Percentiles rank a stretch among this genome's conserved stretches.
Evolutionary conservation across 2,113 vertebrate species (phyloP).

Genomic region (Cyanoramphus novaezelandiae): DNA sequence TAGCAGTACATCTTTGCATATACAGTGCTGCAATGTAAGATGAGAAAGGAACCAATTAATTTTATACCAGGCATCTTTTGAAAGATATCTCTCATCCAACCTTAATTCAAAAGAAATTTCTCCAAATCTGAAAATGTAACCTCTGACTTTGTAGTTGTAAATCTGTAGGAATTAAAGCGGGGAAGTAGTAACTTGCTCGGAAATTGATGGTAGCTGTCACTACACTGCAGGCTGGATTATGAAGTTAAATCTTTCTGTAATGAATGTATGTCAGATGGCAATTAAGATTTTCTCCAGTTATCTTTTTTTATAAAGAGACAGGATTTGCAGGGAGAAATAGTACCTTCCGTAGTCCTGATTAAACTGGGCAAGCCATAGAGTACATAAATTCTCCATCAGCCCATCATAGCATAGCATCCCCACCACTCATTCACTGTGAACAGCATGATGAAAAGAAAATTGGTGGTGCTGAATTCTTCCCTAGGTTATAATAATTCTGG

Average conservation of each 20-base stretch:
- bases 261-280: neutral
- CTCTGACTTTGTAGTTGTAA: neutral
- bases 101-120: neutral
- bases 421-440: neutral
- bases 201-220: neutral
- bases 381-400: neutral
- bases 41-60: neutral
- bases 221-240: neutral
- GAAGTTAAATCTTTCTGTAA: neutral
- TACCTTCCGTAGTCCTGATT: neutral
- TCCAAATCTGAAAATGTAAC: neutral
- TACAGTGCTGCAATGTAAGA: neutral
- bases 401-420: neutral
- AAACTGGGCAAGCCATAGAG: neutral
- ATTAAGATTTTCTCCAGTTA: neutral
- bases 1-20: neutral
- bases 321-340: neutral
- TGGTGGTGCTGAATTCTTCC: neutral
- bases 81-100: neutral
- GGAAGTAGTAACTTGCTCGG: neutral
- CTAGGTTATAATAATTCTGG: neutral
- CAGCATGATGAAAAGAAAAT: neutral
- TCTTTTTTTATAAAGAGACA: neutral
- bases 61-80: neutral
- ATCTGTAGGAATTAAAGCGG: neutral